Base-by-base conservation (phyloP, 1,140 invertebrate genomes). In the Cecropterus lyciades region DNA sequence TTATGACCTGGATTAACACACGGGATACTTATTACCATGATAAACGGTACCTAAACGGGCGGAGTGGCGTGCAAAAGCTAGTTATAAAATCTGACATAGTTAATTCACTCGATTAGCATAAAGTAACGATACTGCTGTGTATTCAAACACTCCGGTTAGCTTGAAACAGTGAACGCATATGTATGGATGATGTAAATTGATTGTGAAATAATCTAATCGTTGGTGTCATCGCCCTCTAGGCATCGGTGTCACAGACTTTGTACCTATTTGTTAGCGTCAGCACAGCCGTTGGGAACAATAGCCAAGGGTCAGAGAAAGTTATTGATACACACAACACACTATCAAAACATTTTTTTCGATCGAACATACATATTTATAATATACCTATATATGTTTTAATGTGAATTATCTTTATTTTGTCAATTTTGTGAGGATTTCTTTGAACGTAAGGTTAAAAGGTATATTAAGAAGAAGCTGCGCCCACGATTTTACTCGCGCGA, bases 181-280 rank as follows among this genome's bases (percentile, higher is more conserved):
- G 5, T 15, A 27, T 30, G 13, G 24, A 60, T 33, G 56, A 60
- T 42, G 56, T 60, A 48, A 60, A 60, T 55, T 37, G 56, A 17
- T 60, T 60, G 56, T 48, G 43, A 60, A 60, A 60, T 60, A 48
- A 60, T 60, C 56, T 60, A 60, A 60, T 60, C 57, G 15, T 16
- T 13, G 20, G 45, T 48, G 57, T 60, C 57, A 60, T 60, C 45
- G 57, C 45, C 33, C 57, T 60, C 10, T 30, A 37, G 45, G 14
- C 43, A 59, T 59, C 15, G 43, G 24, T 59, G 56, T 46, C 43
- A 60, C 24, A 60, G 57, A 60, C 43, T 60, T 60, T 60, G 57
- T 60, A 49, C 57, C 43, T 57, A 57, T 42, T 20, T 59, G 15
- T 49, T 46, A 13, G 43, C 30, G 27, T 16, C 27, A 10, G 37